These are phyloP conservation scores for Hippocampus mohnikei DNA, from an alignment of 2,113 vertebrate species.

Conservation along the genomic window DNA sequence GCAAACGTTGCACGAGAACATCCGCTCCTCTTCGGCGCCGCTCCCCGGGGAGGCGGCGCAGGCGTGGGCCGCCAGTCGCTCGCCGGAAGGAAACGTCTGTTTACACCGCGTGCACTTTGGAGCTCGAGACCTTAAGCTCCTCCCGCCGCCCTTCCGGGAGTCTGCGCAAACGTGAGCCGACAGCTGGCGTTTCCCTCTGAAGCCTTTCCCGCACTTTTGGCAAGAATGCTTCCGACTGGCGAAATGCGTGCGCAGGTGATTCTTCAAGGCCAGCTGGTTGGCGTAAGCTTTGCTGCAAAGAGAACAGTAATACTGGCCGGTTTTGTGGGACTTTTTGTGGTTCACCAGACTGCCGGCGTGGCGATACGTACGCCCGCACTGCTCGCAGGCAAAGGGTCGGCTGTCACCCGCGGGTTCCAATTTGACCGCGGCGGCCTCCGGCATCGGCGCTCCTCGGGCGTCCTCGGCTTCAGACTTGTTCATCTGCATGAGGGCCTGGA, in stretches of 20 bases:
- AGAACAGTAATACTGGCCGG: conserved; percentile 80
- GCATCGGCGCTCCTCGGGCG: conserved; percentile 26
- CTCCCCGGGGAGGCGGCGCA: conserved; percentile 37
- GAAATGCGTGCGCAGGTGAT: conserved; percentile 84
- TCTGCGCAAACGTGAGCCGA: conserved; percentile 70
- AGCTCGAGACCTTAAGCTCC: conserved; percentile 39
- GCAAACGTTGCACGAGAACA: conserved; percentile 74
- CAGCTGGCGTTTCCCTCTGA: conserved; percentile 79
- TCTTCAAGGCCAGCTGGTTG: conserved; percentile 85
- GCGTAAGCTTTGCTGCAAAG: conserved; percentile 84
- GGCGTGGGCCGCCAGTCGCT: conserved; percentile 55
- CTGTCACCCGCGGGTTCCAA: conserved; percentile 45
- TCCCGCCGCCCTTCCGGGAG: conserved; percentile 44
- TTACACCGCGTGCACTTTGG: conserved; percentile 62
- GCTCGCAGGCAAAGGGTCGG: conserved; percentile 80
- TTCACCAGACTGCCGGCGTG: conserved; percentile 87
- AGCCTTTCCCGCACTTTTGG: conserved; percentile 79
- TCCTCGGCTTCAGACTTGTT: conserved; percentile 53
- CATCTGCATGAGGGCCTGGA: conserved; percentile 71
- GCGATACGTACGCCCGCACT: conserved; percentile 84
- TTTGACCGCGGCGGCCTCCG: conserved; percentile 35
- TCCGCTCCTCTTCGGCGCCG: conserved; percentile 58
- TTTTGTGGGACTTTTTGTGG: conserved; percentile 87
- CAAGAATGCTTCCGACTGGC: conserved; percentile 77
- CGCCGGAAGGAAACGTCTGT: conserved; percentile 48